Conservation (phyloP, 2,113 vertebrate species). For the Polypterus senegalus region DNA sequence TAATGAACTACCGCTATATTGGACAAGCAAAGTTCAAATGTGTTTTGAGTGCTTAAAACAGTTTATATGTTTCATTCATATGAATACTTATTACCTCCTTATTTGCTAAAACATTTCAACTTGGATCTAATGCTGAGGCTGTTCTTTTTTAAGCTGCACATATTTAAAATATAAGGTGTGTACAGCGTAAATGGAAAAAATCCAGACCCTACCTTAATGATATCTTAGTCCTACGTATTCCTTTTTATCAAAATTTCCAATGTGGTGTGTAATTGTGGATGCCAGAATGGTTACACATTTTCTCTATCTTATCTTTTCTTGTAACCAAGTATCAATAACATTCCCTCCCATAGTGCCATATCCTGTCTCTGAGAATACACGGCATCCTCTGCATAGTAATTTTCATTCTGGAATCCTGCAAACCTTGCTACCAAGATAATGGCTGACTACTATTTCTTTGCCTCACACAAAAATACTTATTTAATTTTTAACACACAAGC, state of each 20-base stretch:
- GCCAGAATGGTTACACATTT: constrained; percentile 47
- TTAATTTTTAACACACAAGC: constrained; percentile 27
- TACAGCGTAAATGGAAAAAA: constrained; percentile 59
- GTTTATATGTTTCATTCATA: too few species aligned
- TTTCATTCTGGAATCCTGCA: constrained; percentile 29
- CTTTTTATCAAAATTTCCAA: constrained; percentile 72
- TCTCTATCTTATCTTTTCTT: constrained; percentile 44
- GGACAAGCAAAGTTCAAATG: too few species aligned
- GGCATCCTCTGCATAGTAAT: constrained; percentile 38
- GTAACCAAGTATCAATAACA: constrained; percentile 47
- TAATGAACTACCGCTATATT: too few species aligned
- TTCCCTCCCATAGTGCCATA: constrained; percentile 40
- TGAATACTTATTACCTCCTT: too few species aligned
- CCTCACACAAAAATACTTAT: constrained; percentile 32
- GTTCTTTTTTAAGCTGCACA: too few species aligned
- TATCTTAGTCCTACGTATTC: constrained; percentile 64
- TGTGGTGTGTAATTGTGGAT: constrained; percentile 40
- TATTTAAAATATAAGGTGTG: constrained; percentile 44
- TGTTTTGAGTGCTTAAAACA: too few species aligned
- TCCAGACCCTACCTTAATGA: constrained; percentile 63
- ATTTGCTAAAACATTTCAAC: too few species aligned
- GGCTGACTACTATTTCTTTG: constrained; percentile 20
- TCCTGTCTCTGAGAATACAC: constrained; percentile 33
- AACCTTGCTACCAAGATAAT: constrained; percentile 49
- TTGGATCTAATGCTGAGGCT: too few species aligned